A percentile compares a stretch with the other conserved stretches of the same genome.
Conservation (phyloP, 2,797 vertebrate species). For the Erethizon dorsatum region DNA sequence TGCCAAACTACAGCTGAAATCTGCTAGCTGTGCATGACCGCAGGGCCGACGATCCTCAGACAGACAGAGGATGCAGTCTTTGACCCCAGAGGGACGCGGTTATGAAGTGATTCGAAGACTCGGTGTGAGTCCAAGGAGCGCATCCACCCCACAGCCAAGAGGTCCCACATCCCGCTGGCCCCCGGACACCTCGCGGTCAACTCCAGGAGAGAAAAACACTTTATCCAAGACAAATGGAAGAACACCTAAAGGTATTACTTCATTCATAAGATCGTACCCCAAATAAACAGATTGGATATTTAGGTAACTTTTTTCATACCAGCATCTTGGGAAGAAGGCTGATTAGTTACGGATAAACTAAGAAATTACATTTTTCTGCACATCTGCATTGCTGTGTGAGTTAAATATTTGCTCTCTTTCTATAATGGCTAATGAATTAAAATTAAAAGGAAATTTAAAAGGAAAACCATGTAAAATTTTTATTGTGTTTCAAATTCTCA, state of each 20-base stretch:
- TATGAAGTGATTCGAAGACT: neutral
- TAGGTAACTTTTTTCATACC: slow-evolving; percentile 36
- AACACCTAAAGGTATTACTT: neutral
- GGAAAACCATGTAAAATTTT: slow-evolving; percentile 36
- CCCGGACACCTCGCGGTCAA: neutral
- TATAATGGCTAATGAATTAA: slow-evolving; percentile 41
- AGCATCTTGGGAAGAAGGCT: neutral
- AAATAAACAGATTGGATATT: neutral
- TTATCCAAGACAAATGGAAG: neutral
- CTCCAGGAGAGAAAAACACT: neutral
- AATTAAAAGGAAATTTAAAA: slow-evolving; percentile 39
- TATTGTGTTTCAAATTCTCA: slow-evolving; percentile 51
- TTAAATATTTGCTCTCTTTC: slow-evolving; percentile 67
- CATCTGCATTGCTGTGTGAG: slow-evolving; percentile 46
- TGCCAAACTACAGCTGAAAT: neutral
- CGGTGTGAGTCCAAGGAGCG: neutral
- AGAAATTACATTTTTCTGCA: slow-evolving; percentile 45
- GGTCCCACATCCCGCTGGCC: neutral
- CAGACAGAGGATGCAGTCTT: neutral
- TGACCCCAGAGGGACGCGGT: neutral
- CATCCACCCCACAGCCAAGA: neutral
- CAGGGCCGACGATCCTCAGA: neutral
- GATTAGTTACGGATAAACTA: slow-evolving; percentile 42
- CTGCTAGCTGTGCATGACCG: neutral
- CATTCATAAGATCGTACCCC: neutral